Evolutionary conservation across 2,797 vertebrate species (phyloP), one percentile per base, ranked within the genome.

Genomic region (Otolemur crassicaudatus): DNA sequence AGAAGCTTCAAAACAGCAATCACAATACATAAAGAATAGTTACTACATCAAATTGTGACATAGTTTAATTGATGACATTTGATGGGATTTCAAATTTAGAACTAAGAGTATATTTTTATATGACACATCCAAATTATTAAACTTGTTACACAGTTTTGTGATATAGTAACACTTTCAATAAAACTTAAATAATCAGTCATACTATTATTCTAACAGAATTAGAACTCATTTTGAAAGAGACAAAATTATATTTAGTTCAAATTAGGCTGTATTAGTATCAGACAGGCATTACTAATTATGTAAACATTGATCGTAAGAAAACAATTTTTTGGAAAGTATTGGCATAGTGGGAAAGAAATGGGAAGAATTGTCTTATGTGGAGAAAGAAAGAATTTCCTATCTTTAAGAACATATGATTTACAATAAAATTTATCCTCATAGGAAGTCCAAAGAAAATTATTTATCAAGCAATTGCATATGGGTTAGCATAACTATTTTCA

Each of bases 151-250:
- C 1, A 81, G 2, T 58, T 82, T 67, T 63, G 7, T 72, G 25
- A 80, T 25, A 46, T 37, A 63, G 37, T 85, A 75, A 75, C 17
- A 70, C 16, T 80, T 25, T 67, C 81, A 94, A 77, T 43, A 87
- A 92, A 95, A 73, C 60, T 85, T 43, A 82, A 84, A 17, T 76
- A 23, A 90, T 95, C 61, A 90, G 27, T 94, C 40, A 81, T 29
- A 87, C 87, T 76, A 60, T 85, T 80, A 77, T 49, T 90, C 19
- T 46, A 87, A 87, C 27, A 65, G 12, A 92, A 95, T 6, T 70
- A n/a, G 95, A 90, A 34, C 7, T 89, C 22, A 84, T 84, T 92
- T 90, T 90, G n/a, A 91, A 90, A 56, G 37, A 87, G n/a, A 94
- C 19, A 82, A 77, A 90, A 69, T 63, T 82, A 69, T 34, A 16